Conservation (phyloP, 2,888 invertebrate genomes). For the Dascillus cervinus region DNA sequence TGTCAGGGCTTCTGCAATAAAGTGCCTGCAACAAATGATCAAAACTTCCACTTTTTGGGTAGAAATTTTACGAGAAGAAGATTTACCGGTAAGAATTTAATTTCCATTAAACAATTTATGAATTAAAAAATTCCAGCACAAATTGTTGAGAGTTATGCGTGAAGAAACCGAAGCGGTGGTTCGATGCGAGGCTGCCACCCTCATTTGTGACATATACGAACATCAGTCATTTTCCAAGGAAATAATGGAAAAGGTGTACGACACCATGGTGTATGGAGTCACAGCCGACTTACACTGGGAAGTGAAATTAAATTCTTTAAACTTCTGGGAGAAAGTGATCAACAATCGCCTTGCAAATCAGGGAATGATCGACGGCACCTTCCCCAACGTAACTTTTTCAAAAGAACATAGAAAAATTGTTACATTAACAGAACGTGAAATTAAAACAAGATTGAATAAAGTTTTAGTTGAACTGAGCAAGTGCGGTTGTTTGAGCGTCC, state of each 20-base stretch:
- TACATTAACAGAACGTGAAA: conserved; percentile 59
- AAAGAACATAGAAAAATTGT: conserved; percentile 72
- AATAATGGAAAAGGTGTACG: conserved; percentile 50
- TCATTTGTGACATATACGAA: conserved; percentile 59
- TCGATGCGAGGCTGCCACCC: conserved; percentile 61
- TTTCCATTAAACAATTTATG: no score
- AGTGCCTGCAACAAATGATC: conserved; percentile 61
- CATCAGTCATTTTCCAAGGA: conserved; percentile 52
- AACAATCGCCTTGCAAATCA: conserved; percentile 59
- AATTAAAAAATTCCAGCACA: no score
- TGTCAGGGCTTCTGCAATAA: conserved; percentile 67
- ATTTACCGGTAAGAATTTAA: conserved; percentile 59
- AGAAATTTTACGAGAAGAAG: conserved; percentile 48
- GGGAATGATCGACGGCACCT: conserved; percentile 77
- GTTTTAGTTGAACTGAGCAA: conserved; percentile 52
- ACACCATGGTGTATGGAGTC: conserved; percentile 58
- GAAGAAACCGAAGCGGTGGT: conserved; percentile 72
- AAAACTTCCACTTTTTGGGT: conserved; percentile 62
- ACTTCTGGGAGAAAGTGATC: conserved; percentile 66
- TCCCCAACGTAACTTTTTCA: conserved; percentile 73
- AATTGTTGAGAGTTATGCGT: conserved; percentile 50
- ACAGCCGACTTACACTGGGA: conserved; percentile 75
- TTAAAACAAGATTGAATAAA: conserved; percentile 55
- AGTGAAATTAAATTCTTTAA: conserved; percentile 63
- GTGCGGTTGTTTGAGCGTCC: conserved; percentile 62